Percentiles rank a stretch among this genome's conserved stretches.
phyloP scores from a whole-genome alignment of 2,888 invertebrate species.

The Drosophila sordidapex region DNA sequence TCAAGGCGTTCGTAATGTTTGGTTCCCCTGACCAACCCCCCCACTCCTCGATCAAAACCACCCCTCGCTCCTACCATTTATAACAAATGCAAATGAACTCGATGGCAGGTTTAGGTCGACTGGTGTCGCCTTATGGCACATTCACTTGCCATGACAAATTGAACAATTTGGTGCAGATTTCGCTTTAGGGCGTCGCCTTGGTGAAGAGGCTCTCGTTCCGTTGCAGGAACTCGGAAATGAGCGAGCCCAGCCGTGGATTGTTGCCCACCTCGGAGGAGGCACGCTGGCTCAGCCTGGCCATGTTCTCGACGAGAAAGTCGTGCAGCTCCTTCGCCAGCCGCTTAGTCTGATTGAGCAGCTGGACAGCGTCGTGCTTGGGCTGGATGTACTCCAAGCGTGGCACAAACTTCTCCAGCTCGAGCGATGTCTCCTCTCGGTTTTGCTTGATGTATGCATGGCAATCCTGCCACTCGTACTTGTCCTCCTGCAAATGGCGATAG shows the following conservation, averaged over 20 bases:
- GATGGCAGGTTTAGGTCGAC: constrained; percentile 36
- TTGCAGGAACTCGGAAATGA: constrained; percentile 22
- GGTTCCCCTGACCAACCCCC: neutral
- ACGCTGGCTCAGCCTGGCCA: neutral
- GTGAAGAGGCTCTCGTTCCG: constrained; percentile 26
- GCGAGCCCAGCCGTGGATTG: neutral
- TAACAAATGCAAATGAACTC: constrained; percentile 65
- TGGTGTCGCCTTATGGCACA: constrained; percentile 36
- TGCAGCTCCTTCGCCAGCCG: constrained; percentile 5
- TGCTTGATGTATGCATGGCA: constrained; percentile 14
- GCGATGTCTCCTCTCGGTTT: accelerated
- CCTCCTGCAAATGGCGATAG: constrained; percentile 24
- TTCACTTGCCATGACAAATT: constrained; percentile 57
- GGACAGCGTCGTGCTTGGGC: constrained; percentile 2
- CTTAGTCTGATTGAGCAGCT: constrained; percentile 20
- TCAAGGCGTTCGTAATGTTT: constrained; percentile 42
- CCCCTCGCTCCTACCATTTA: neutral
- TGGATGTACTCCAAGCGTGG: constrained; percentile 5
- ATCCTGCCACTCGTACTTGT: constrained; percentile 38
- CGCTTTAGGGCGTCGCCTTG: constrained; percentile 28
- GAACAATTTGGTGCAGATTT: constrained; percentile 64
- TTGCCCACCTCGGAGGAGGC: neutral
- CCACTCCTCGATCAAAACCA: no score
- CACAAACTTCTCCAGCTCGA: neutral
- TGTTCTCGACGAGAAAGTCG: neutral